Evolutionary conservation across 2,113 vertebrate genomes (phyloP).

Genomic region (Struthidea cinerea): DNA sequence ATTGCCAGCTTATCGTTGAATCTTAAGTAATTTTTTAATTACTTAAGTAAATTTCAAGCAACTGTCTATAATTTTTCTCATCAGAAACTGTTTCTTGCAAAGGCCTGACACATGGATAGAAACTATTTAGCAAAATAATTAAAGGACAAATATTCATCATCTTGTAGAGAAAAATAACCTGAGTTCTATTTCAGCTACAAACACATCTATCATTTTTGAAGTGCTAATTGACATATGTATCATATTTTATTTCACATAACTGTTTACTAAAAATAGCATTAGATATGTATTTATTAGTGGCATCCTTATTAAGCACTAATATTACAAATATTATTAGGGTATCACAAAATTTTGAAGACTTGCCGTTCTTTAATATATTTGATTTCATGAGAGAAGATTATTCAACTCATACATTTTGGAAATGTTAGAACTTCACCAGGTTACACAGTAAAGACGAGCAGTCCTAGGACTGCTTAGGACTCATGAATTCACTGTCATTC

Average conservation of each 20-base stretch:
- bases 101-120: neutral
- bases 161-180: neutral
- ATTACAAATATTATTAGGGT: constrained; percentile 13
- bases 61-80: neutral
- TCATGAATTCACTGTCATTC: constrained; percentile 13
- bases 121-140: neutral
- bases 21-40: too few relatives aligned
- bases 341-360: constrained; percentile 50
- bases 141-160: neutral
- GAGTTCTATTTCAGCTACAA: neutral
- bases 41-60: neutral
- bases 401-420: constrained; percentile 41
- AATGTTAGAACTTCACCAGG: constrained; percentile 11
- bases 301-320: constrained; percentile 13
- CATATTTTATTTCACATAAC: neutral
- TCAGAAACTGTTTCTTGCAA: neutral
- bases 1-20: neutral
- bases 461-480: neutral
- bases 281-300: constrained; percentile 13
- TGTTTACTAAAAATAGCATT: constrained; percentile 23
- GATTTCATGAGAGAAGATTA: constrained; percentile 46
- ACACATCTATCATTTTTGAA: neutral
- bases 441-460: neutral
- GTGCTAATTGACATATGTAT: neutral
- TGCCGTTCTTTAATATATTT: neutral